Percentiles rank a stretch among this genome's conserved stretches.
phyloP scores from a whole-genome alignment of 2,113 vertebrate genomes.

The Pagrus major region DNA sequence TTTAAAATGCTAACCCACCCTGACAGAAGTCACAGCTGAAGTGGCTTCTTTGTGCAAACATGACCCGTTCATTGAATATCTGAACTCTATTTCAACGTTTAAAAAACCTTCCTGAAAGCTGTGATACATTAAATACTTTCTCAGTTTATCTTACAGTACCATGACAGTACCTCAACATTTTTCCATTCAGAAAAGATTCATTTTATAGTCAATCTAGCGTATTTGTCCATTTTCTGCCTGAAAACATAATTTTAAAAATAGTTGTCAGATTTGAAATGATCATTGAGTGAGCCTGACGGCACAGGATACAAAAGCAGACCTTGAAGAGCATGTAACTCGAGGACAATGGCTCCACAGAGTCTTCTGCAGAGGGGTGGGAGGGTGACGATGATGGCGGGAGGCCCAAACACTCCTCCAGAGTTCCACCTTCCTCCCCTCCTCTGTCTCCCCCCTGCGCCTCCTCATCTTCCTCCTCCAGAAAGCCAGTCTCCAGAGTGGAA shows the following conservation, averaged over 20 bases:
- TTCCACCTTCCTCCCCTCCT: conserved; percentile 66
- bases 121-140: neutral
- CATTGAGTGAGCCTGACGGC: neutral
- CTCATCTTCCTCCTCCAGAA: conserved; percentile 84
- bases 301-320: conserved; percentile 43
- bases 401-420: conserved; percentile 84
- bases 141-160: no score
- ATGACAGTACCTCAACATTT: no score
- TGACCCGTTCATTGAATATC: neutral
- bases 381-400: conserved; percentile 83
- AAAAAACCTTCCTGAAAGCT: neutral
- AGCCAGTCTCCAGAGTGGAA: conserved; percentile 78
- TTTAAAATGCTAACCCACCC: neutral
- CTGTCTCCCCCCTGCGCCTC: conserved; percentile 70
- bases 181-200: no score
- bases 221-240: neutral
- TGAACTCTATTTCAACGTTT: neutral
- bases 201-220: neutral
- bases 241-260: neutral
- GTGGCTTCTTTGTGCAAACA: neutral
- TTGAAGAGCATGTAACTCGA: conserved; percentile 87
- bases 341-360: conserved; percentile 80
- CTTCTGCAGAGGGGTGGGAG: conserved; percentile 75
- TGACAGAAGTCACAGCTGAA: neutral
- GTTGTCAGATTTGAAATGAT: neutral